Percentiles rank a stretch among this genome's conserved stretches.
Evolutionary conservation across 2,113 vertebrate genomes (phyloP).

Genomic region (Aythya baeri): DNA sequence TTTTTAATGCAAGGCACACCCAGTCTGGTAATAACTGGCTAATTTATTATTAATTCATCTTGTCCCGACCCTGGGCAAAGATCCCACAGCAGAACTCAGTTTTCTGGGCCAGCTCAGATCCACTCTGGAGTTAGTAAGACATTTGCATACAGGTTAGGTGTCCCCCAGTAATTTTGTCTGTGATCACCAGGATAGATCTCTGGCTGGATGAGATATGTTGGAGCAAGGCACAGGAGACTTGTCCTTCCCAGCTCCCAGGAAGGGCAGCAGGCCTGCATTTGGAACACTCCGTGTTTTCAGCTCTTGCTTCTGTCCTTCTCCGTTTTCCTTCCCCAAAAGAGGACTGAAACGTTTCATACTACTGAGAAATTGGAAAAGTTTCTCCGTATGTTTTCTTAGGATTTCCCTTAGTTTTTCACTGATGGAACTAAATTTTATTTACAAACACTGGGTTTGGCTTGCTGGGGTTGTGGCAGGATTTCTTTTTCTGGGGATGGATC

Average conservation of each 20-base stretch:
- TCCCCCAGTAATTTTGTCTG: background rate
- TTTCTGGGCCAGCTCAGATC: background rate
- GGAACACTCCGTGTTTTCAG: background rate
- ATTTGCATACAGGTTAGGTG: background rate
- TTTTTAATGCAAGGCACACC: slow-evolving; percentile 21
- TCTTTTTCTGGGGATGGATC: background rate
- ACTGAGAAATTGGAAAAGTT: background rate
- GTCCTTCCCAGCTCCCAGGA: background rate
- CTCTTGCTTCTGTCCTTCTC: background rate
- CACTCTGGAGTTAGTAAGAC: rapidly evolving
- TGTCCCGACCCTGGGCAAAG: background rate
- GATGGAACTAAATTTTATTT: background rate
- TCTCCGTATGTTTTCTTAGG: background rate
- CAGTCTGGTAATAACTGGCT: background rate
- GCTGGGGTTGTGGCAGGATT: background rate
- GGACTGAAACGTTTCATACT: background rate
- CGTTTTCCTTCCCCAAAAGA: background rate
- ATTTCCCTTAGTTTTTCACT: background rate
- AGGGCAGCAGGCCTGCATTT: background rate
- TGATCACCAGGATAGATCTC: background rate
- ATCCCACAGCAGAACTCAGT: background rate
- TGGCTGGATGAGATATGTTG: background rate
- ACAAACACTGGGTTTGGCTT: background rate
- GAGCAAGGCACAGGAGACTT: background rate
- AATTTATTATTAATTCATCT: background rate